Evolutionary conservation across 2,797 vertebrate genomes (phyloP).

Genomic region (Xiphorhynchus erythropygius): DNA sequence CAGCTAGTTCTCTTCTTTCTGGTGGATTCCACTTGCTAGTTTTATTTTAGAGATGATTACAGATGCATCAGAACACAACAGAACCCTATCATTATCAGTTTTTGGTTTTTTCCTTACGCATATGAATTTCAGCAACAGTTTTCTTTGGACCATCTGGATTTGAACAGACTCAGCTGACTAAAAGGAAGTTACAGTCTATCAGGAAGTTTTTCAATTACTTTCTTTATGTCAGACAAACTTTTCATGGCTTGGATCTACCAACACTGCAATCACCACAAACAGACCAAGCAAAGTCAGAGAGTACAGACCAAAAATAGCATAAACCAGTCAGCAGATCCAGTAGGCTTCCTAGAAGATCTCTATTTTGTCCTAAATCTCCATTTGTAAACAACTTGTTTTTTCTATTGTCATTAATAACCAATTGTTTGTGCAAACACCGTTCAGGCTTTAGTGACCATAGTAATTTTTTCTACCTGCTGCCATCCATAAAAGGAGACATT

Average conservation of each 20-base stretch:
- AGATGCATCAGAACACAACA: neutral
- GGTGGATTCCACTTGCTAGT: neutral
- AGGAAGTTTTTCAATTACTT: constrained; percentile 6
- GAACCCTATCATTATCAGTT: neutral
- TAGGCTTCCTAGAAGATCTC: neutral
- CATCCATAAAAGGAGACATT: neutral
- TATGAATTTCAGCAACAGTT: neutral
- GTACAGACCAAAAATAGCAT: neutral
- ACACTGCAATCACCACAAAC: neutral
- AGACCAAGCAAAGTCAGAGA: neutral
- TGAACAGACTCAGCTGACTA: neutral
- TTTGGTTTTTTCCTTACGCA: neutral
- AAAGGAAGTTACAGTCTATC: constrained; percentile 26
- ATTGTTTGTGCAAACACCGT: neutral
- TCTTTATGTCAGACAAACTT: neutral
- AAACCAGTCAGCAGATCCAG: neutral
- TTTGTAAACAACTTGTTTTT: neutral
- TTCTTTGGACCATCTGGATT: neutral
- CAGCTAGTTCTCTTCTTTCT: neutral
- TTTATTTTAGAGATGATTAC: neutral
- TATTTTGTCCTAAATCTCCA: neutral
- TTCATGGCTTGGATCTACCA: neutral
- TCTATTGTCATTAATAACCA: neutral
- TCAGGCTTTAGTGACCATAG: neutral
- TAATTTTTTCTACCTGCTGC: neutral